Evolutionary conservation across 2,888 invertebrate genomes (phyloP), one percentile per base, ranked within the genome.

Genomic region (Tipula helvola): DNA sequence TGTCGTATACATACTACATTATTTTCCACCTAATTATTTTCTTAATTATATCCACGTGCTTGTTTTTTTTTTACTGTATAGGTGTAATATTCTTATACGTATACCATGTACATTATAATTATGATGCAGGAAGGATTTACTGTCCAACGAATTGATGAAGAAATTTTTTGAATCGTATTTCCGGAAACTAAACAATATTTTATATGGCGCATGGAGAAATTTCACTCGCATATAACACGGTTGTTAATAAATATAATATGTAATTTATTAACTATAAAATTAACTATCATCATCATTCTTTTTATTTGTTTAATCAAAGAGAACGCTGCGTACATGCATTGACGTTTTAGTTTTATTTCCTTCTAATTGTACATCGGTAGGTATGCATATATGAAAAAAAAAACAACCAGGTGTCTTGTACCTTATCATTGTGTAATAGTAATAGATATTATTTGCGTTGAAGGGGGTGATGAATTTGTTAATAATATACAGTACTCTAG

Each of bases 41-140:
- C 85, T 85, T 85, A 85, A 85, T 85, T 85, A 85, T 85, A 85
- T 85, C 85, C 85, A 85, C 85, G 85, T 85, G 85, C 85, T 85
- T 18, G 36, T 85, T 39, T 41, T 8, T 36, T 36, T 36, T 39
- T 85, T 39, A 18, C 12, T 18, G 5, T 39, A 83, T 16, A 85
- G 85, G 85, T 85, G 85, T 85, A 85, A 44, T 85, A 42, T 85
- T 85, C 85, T 85, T 85, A 84, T 84, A 36, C 36, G n/a, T 18
- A 83, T 83, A 71, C 28, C 36, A 83, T 36, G 3, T 10, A 52
- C n/a, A n/a, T 39, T n/a, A 16, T 84, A 39, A 41, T 84, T 84
- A 84, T 84, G 39, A 84, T 39, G 44, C 85, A 85, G 85, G 85
- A 85, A 85, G 85, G 85, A 85, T 85, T 85, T 18, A 85, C 42